Percentiles rank a stretch among this genome's conserved stretches.
Evolutionary conservation across 2,113 vertebrate genomes (phyloP).

Genomic region (Chaetura pelagica): DNA sequence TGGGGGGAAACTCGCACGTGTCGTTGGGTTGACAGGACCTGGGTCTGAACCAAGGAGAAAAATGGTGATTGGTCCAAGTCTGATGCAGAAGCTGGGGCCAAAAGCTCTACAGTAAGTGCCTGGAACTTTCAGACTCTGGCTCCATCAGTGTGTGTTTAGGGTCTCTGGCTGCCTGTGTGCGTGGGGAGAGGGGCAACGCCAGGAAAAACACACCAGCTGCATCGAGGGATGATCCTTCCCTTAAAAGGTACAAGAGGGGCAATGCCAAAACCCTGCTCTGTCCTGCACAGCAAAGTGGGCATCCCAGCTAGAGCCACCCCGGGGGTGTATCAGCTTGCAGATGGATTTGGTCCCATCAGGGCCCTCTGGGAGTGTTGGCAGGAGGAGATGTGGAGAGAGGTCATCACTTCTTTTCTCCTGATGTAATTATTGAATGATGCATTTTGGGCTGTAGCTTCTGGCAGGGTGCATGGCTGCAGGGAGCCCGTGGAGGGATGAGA

Average conservation of each 20-base stretch:
- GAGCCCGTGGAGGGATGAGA: neutral
- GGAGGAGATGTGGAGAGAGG: neutral
- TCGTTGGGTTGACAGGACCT: no score
- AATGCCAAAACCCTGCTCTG: neutral
- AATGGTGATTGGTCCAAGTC: accelerated
- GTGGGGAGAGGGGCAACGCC: neutral
- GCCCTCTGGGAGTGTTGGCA: neutral
- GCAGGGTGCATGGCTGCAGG: neutral
- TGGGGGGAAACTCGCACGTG: no score
- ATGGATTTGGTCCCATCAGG: accelerated
- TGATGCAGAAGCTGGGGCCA: neutral
- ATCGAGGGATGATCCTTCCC: neutral
- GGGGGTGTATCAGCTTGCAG: no score
- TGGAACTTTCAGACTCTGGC: neutral
- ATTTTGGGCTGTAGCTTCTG: neutral
- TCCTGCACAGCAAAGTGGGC: neutral
- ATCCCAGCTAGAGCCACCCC: accelerated
- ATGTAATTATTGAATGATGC: neutral
- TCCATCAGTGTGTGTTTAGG: neutral
- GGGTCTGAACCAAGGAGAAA: neutral
- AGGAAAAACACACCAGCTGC: no score
- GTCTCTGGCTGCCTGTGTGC: neutral
- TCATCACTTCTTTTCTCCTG: neutral
- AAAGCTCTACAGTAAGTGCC: neutral
- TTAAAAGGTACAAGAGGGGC: accelerated